Conservation (phyloP, 2,888 invertebrate genomes). For the Mythimna loreyi region DNA sequence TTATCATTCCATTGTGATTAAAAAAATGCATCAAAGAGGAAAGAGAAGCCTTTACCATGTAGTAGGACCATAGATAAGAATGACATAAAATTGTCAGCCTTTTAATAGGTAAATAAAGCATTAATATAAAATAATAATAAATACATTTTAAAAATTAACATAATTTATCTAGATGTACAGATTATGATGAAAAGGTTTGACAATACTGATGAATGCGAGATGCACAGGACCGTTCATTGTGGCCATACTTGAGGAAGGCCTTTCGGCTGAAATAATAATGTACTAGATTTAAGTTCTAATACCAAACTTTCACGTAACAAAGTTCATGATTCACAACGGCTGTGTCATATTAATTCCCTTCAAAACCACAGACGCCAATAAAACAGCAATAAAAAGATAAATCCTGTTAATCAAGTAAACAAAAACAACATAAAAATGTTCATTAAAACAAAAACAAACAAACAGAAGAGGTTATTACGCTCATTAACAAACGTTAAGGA, state of each 20-base stretch:
- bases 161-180: no score
- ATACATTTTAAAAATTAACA: not conserved
- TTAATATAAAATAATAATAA: not conserved
- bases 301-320: not conserved
- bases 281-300: not conserved
- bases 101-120: no score
- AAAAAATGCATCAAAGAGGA: not conserved
- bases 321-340: conserved; percentile 16
- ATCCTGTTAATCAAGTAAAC: conserved; percentile 59
- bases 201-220: no score
- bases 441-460: conserved; percentile 69
- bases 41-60: not conserved
- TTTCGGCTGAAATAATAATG: no score
- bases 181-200: no score
- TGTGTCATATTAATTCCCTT: conserved; percentile 16
- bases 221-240: no score
- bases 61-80: no score
- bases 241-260: no score
- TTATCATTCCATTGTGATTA: no score
- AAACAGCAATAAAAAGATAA: conserved; percentile 51
- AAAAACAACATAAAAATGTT: conserved; percentile 65
- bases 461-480: conserved; percentile 76
- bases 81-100: no score
- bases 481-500: conserved; percentile 86
- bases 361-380: conserved; percentile 43